Evolutionary conservation across 1,140 invertebrate genomes (phyloP).

Genomic region (Cotesia vestalis): DNA sequence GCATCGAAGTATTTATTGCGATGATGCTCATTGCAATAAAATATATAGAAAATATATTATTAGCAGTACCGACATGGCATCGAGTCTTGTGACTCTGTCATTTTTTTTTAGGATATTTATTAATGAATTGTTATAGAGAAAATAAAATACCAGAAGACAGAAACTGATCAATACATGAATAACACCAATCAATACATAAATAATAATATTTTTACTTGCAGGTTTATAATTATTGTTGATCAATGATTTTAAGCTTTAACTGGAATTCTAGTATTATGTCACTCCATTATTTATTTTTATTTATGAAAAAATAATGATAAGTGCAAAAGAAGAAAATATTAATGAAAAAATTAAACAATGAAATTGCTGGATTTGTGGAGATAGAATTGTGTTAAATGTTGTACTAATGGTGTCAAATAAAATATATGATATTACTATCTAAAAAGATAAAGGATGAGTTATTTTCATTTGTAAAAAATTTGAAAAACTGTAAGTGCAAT

Average conservation of each 20-base stretch:
- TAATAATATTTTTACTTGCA: constrained; percentile 39
- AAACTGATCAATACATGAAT: no score
- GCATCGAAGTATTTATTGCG: constrained; percentile 25
- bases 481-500: no score
- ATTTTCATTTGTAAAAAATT: no score
- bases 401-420: constrained; percentile 20
- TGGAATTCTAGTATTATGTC: constrained; percentile 42
- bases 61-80: constrained; percentile 25
- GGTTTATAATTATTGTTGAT: constrained; percentile 55
- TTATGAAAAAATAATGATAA: constrained; percentile 42
- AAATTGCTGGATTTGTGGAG: neutral
- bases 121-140: neutral
- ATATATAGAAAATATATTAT: neutral
- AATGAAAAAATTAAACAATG: constrained; percentile 34
- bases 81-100: no score
- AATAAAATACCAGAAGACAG: constrained; percentile 9
- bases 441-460: no score
- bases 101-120: constrained; percentile 9
- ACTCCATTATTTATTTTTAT: constrained; percentile 47
- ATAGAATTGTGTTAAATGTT: constrained; percentile 24
- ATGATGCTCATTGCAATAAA: no score
- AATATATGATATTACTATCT: no score
- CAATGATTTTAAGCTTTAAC: constrained; percentile 57
- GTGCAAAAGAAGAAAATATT: constrained; percentile 30
- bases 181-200: constrained; percentile 25